These are phyloP conservation scores for Xyrichtys novacula DNA, from an alignment of 2,797 vertebrate species.

Conservation along the genomic window DNA sequence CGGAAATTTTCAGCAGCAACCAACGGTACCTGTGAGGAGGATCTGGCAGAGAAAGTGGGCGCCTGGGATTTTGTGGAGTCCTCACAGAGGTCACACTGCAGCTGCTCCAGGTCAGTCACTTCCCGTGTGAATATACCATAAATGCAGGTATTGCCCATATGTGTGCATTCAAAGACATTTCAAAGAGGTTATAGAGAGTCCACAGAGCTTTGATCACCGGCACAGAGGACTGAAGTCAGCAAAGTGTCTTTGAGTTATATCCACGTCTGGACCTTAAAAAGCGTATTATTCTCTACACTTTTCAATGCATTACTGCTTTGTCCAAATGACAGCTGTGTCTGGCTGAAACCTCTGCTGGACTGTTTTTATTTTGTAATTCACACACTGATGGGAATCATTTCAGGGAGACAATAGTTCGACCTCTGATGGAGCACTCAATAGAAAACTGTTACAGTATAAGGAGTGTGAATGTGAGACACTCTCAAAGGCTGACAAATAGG, in stretches of 20 bases:
- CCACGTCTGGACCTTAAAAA: slow-evolving; percentile 46
- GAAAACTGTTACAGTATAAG: slow-evolving; percentile 17
- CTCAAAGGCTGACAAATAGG: no score
- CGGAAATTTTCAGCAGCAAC: slow-evolving; percentile 94
- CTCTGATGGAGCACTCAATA: slow-evolving; percentile 35
- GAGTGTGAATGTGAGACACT: background rate
- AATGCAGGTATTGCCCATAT: slow-evolving; percentile 21
- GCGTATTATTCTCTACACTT: slow-evolving; percentile 59
- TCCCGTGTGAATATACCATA: background rate
- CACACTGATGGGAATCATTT: slow-evolving; percentile 38
- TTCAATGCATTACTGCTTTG: slow-evolving; percentile 62
- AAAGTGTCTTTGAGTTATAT: slow-evolving; percentile 41
- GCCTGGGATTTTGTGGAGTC: slow-evolving; percentile 97
- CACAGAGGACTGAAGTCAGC: slow-evolving; percentile 34
- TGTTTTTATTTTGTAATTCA: slow-evolving; percentile 43
- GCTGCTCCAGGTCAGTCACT: slow-evolving; percentile 91
- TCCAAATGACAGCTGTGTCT: slow-evolving; percentile 43
- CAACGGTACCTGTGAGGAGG: slow-evolving; percentile 92
- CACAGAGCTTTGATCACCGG: slow-evolving; percentile 33
- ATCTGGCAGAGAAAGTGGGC: slow-evolving; percentile 87
- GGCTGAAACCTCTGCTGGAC: slow-evolving; percentile 27
- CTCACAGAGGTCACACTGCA: slow-evolving; percentile 93
- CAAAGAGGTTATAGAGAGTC: slow-evolving; percentile 30
- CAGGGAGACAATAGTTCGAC: slow-evolving; percentile 43
- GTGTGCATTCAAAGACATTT: slow-evolving; percentile 29